A percentile compares a stretch with the other conserved stretches of the same genome.
Conservation (phyloP, 2,888 invertebrate species). For the Dendrolimus houi region DNA sequence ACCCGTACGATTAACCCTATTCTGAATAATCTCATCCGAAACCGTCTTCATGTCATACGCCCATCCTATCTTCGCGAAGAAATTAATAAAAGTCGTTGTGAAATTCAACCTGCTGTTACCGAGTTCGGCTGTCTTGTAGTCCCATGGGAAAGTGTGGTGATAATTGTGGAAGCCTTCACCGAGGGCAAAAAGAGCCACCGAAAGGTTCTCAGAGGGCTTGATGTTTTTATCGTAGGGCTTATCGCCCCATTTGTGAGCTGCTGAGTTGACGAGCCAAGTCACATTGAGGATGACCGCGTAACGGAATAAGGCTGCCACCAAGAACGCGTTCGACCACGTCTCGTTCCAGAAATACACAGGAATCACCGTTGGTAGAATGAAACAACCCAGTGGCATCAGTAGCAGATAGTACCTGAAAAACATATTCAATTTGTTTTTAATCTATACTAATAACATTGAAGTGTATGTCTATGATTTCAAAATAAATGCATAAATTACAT, state of each 20-base stretch:
- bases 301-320: conserved; percentile 83
- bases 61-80: conserved; percentile 89
- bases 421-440: too few species aligned
- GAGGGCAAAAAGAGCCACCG: conserved; percentile 80
- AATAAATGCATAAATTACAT: too few species aligned
- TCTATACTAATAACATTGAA: too few species aligned
- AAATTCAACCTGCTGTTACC: conserved; percentile 84
- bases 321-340: conserved; percentile 79
- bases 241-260: conserved; percentile 88
- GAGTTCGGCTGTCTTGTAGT: conserved; percentile 88
- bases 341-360: conserved; percentile 90
- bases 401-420: conserved; percentile 81
- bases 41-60: conserved; percentile 92
- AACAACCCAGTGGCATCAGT: conserved; percentile 85
- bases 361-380: conserved; percentile 84
- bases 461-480: too few species aligned
- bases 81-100: conserved; percentile 86
- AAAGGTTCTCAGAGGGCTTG: conserved; percentile 82
- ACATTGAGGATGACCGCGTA: conserved; percentile 88
- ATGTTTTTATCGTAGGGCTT: conserved; percentile 85
- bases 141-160: conserved; percentile 91
- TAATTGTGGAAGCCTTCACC: conserved; percentile 94
- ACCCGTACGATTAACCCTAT: conserved; percentile 83
- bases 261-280: conserved; percentile 94
- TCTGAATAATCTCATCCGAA: conserved; percentile 80